Conservation (phyloP, 2,888 invertebrate species). For the Eupelmus urozonus region DNA sequence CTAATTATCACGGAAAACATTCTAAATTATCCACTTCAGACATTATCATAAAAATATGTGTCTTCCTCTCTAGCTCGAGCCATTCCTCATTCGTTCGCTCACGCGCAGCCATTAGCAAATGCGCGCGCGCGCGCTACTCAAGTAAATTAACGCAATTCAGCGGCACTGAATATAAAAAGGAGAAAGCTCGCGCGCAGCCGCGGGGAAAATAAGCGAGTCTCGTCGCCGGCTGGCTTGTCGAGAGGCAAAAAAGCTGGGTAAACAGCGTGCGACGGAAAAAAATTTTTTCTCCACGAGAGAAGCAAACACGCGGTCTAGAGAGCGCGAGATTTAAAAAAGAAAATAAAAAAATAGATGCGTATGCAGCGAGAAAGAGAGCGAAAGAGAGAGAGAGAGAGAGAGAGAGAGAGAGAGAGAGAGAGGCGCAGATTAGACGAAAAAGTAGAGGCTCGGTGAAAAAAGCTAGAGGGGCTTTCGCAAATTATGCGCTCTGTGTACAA, state of each 20-base stretch:
- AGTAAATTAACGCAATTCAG: conserved; percentile 40
- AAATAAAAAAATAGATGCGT: not conserved
- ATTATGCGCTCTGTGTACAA: conserved; percentile 19
- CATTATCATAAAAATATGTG: conserved; percentile 8
- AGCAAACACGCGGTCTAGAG: not conserved
- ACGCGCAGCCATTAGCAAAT: conserved; percentile 44
- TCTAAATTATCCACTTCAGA: not conserved
- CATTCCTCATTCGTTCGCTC: conserved; percentile 7
- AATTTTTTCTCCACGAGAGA: not conserved
- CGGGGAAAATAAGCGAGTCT: conserved; percentile 7
- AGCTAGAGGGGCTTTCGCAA: conserved; percentile 14
- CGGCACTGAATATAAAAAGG: conserved; percentile 8
- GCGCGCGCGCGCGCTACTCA: conserved; percentile 8
- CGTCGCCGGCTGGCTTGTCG: not conserved
- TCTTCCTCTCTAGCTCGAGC: conserved; percentile 39
- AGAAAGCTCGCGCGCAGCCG: not conserved
- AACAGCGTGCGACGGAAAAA: conserved; percentile 4
- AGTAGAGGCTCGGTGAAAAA: not conserved
- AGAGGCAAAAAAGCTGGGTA: conserved; percentile 15
- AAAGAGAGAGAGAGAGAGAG: not conserved
- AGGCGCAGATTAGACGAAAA: conserved; percentile 33
- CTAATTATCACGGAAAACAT: conserved; percentile 17
- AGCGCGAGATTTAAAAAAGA: not conserved
- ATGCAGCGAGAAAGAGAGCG: not conserved
- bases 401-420: too few relatives aligned